Base-by-base conservation (phyloP, 2,888 invertebrate species). In the Vanessa cardui region DNA sequence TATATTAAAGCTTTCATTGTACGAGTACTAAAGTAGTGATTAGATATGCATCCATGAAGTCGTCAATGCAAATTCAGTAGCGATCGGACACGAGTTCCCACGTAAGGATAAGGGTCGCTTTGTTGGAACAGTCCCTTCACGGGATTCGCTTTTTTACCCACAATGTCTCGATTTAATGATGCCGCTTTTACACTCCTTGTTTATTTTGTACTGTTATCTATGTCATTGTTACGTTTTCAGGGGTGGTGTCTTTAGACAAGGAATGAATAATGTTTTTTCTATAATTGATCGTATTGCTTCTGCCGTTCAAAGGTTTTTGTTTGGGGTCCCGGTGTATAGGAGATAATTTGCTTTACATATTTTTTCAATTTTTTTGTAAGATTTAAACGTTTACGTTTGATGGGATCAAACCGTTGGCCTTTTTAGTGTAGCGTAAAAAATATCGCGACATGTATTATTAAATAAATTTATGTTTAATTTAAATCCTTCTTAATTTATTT, bases 171-270 rank as follows among this genome's bases (percentile, higher is more conserved):
- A 77, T 89, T 86, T 90, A 89, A 91, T 88, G 89, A 90, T 80
- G 77, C 75, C 76, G 74, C 80, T 82, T 80, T 83, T 76, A 78
- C 81, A 84, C 82, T 64, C 66, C 81, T 72, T 90, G 88, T 91
- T 92, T 91, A 90, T 87, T 86, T 85, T 86, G 82, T 81, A 79
- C 83, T 81, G 84, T 88, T 89, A 86, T 90, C 86, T 85, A 82
- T 83, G 79, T 80, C 83, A 82, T 87, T 90, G 86, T 89, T 65
- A 71, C 46, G 50, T 73, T 69, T 76, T 76, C 76, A 81, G 78
- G 89, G 89, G 89, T 84, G 87, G 86, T 84, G 80, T 84, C 85
- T 88, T 89, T 90, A 83, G 87, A 87, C 85, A 85, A 81, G 82
- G 78, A 76, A 85, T 85, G 86, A 89, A 85, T 83, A 78, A 88